phyloP scores from a whole-genome alignment of 2,113 vertebrate genomes.

The Physeter macrocephalus region DNA sequence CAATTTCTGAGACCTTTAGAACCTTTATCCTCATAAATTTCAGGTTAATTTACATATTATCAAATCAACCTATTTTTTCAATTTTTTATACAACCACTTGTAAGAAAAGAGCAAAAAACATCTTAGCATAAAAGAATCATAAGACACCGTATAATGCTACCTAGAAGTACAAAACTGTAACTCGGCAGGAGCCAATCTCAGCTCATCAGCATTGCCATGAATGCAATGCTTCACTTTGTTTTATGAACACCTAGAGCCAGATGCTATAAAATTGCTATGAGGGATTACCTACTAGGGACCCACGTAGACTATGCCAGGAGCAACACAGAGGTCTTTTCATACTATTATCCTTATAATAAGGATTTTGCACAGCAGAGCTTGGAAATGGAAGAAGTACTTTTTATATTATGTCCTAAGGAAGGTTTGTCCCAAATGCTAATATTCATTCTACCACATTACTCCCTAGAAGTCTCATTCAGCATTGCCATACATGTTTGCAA shows the following conservation, averaged over 20 bases:
- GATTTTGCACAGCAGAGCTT: neutral
- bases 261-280: constrained; percentile 40
- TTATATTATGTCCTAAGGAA: constrained; percentile 15
- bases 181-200: constrained; percentile 8
- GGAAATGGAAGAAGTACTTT: neutral
- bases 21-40: neutral
- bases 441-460: neutral
- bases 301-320: neutral
- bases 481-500: constrained; percentile 36
- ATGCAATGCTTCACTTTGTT: constrained; percentile 7
- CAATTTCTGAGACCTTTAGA: neutral
- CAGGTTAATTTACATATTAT: neutral
- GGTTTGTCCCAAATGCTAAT: neutral
- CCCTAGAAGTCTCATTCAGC: constrained; percentile 9
- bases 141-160: neutral
- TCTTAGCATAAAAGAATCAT: neutral
- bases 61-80: neutral
- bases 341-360: neutral
- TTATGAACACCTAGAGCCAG: constrained; percentile 40
- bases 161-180: neutral
- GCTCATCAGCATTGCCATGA: neutral
- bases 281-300: constrained; percentile 11
- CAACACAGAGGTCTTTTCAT: constrained; percentile 45
- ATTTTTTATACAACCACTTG: neutral
- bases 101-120: neutral